Conservation (phyloP, 2,888 invertebrate species). For the Opisthograptis luteolata region DNA sequence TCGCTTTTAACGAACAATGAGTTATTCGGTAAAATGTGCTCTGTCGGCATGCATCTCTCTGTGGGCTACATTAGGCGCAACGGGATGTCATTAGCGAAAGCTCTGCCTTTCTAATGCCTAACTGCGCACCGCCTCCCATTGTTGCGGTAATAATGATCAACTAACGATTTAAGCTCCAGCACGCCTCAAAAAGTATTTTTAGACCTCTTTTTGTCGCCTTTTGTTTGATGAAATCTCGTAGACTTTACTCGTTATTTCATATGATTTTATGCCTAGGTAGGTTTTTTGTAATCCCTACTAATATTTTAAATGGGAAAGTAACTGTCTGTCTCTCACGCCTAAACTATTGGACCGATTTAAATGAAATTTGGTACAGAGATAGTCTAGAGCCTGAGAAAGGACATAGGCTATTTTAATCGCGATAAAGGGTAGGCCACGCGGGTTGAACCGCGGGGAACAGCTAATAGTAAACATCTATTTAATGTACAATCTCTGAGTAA, state of each 20-base stretch:
- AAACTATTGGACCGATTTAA: too few species aligned
- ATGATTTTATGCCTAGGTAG: background rate
- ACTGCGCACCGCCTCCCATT: conserved; percentile 76
- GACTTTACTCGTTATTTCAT: conserved; percentile 4
- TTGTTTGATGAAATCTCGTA: conserved; percentile 18
- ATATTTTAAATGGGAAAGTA: too few species aligned
- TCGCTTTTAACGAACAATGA: conserved; percentile 61
- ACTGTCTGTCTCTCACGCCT: too few species aligned
- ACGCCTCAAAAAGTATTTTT: conserved; percentile 50
- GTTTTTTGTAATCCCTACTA: too few species aligned
- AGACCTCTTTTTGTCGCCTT: conserved; percentile 29
- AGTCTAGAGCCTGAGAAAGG: too few species aligned
- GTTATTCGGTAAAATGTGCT: conserved; percentile 72
- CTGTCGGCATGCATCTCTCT: conserved; percentile 50
- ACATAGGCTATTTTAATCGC: too few species aligned
- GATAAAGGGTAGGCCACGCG: too few species aligned
- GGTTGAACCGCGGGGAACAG: too few species aligned
- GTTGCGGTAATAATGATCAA: conserved; percentile 77
- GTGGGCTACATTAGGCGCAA: conserved; percentile 53
- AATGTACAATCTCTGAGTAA: too few species aligned
- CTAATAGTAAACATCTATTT: too few species aligned
- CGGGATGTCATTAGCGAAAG: conserved; percentile 80
- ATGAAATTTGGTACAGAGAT: too few species aligned
- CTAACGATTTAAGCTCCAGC: conserved; percentile 71
- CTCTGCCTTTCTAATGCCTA: conserved; percentile 81